Conservation (phyloP, 2,113 vertebrate species). For the Bostrychus sinensis region DNA sequence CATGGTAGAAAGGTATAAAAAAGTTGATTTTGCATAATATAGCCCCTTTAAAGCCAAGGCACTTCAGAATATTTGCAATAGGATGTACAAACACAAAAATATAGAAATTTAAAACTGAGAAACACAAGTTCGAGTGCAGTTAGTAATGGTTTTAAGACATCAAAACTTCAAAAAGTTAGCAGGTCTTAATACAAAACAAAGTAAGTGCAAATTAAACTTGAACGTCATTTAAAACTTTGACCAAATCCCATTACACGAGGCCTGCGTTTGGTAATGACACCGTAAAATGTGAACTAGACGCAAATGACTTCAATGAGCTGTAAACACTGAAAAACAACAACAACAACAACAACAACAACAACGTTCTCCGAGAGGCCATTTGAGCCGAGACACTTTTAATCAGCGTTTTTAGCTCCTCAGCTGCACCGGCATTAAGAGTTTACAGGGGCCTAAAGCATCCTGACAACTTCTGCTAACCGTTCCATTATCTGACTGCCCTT, state of each 20-base stretch:
- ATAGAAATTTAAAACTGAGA: too few species aligned
- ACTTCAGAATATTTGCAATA: too few species aligned
- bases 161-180: too few species aligned
- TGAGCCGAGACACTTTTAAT: slow-evolving; percentile 28
- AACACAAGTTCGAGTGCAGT: too few species aligned
- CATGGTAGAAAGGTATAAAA: too few species aligned
- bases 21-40: too few species aligned
- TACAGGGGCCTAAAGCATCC: not conserved
- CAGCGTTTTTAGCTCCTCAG: slow-evolving; percentile 27
- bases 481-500: not conserved
- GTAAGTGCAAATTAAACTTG: not conserved
- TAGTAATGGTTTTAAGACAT: too few species aligned
- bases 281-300: slow-evolving; percentile 22
- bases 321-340: slow-evolving; percentile 29
- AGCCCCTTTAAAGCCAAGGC: too few species aligned
- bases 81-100: too few species aligned
- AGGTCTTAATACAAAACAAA: not conserved
- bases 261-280: slow-evolving; percentile 5
- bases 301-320: slow-evolving; percentile 21
- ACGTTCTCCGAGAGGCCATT: slow-evolving; percentile 44
- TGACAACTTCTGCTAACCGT: not conserved
- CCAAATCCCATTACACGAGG: slow-evolving; percentile 25
- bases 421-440: slow-evolving; percentile 14
- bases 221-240: slow-evolving; percentile 13
- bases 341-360: too few species aligned